Evolutionary conservation across 2,797 vertebrate species (phyloP).

Genomic region (Oreonectes daqikongensis): DNA sequence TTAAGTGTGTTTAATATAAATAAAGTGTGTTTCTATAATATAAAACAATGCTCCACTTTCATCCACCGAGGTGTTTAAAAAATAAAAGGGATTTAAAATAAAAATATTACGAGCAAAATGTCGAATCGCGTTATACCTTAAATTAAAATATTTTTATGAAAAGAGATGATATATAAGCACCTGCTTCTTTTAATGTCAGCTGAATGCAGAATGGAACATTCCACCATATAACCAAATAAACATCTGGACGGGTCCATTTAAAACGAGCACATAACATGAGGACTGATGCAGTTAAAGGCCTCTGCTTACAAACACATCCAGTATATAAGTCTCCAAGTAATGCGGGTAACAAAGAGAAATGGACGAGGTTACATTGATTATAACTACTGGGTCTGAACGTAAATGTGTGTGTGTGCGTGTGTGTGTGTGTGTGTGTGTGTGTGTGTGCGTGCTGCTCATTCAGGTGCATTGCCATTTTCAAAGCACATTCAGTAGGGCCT

Average conservation of each 20-base stretch:
- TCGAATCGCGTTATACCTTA: not conserved
- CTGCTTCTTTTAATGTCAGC: not conserved
- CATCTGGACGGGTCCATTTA: conserved; percentile 35
- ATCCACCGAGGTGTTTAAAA: not conserved
- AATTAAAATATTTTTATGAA: not conserved
- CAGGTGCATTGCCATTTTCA: not conserved
- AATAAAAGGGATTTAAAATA: not conserved
- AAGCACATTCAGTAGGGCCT: conserved; percentile 15
- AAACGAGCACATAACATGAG: not conserved
- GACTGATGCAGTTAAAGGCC: not conserved
- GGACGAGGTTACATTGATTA: not conserved
- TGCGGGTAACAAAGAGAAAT: not conserved
- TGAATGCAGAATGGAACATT: conserved; percentile 45
- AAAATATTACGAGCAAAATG: not conserved
- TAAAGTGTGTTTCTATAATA: not conserved
- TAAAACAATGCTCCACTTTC: not conserved
- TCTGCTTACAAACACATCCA: not conserved
- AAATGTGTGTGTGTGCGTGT: not conserved
- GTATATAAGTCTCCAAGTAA: too few relatives aligned
- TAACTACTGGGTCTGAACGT: too few relatives aligned
- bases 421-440: not conserved
- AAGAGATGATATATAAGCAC: not conserved
- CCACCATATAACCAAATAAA: conserved; percentile 36
- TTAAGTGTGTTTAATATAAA: too few relatives aligned
- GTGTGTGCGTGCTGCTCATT: not conserved